These are phyloP conservation scores for Coptotermes formosanus DNA, from an alignment of 1,140 invertebrate genomes.

Conservation along the genomic window DNA sequence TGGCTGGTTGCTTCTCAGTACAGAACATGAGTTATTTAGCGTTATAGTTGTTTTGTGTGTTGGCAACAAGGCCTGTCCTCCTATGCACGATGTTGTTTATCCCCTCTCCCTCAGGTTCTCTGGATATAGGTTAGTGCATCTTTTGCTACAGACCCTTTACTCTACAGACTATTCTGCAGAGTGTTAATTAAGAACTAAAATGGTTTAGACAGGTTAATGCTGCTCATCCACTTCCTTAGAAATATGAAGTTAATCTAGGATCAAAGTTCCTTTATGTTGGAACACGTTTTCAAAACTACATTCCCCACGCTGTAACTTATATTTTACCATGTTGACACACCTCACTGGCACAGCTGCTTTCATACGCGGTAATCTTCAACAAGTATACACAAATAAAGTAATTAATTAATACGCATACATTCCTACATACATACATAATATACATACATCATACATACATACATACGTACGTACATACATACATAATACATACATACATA, in stretches of 20 bases:
- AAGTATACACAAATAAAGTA: too few species aligned
- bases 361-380: too few species aligned
- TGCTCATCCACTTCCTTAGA: neutral
- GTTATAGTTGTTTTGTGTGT: conserved; percentile 12
- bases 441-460: too few species aligned
- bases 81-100: neutral
- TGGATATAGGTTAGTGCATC: neutral
- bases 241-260: conserved; percentile 1
- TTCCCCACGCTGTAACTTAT: neutral
- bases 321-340: too few species aligned
- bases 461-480: too few species aligned
- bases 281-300: neutral
- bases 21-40: conserved; percentile 19
- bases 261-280: neutral
- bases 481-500: too few species aligned
- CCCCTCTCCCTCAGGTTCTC: neutral
- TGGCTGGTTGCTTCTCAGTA: neutral
- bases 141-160: neutral
- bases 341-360: too few species aligned
- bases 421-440: too few species aligned
- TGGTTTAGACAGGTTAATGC: conserved; percentile 5
- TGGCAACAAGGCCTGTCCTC: conserved; percentile 4
- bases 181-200: conserved; percentile 1
- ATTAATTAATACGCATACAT: too few species aligned
- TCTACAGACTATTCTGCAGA: neutral